These are phyloP conservation scores for Dicyrtomina minuta DNA, from an alignment of 2,888 invertebrate genomes.

Conservation along the genomic window DNA sequence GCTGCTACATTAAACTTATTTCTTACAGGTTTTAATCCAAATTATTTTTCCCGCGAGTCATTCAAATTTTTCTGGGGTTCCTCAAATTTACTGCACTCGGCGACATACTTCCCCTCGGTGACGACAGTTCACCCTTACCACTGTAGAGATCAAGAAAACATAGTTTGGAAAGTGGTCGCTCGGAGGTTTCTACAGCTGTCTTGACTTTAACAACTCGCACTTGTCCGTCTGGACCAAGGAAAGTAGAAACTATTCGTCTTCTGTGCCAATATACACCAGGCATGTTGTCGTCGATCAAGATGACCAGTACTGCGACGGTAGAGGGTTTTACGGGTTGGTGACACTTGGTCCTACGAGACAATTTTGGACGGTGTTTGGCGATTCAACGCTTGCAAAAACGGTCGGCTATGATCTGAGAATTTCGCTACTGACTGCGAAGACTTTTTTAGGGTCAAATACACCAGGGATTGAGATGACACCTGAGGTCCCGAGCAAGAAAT, in stretches of 20 bases:
- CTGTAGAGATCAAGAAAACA: too few species aligned
- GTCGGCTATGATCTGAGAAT: slow-evolving; percentile 37
- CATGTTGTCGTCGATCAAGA: slow-evolving; percentile 17
- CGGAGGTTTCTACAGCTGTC: background rate
- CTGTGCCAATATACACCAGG: slow-evolving; percentile 31
- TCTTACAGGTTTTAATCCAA: too few species aligned
- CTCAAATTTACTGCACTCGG: too few species aligned
- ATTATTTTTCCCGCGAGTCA: too few species aligned
- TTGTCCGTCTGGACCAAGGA: slow-evolving; percentile 25
- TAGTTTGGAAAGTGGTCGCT: too few species aligned
- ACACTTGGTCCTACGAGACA: slow-evolving; percentile 42
- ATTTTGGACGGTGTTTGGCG: slow-evolving; percentile 40
- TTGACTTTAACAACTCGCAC: slow-evolving; percentile 25
- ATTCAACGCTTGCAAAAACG: slow-evolving; percentile 48
- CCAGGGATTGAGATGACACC: slow-evolving; percentile 36
- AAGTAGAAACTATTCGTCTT: background rate
- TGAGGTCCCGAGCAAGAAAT: slow-evolving; percentile 43
- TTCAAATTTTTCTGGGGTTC: too few species aligned
- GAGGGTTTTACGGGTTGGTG: background rate
- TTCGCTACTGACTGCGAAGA: slow-evolving; percentile 31
- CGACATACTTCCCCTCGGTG: too few species aligned
- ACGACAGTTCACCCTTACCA: too few species aligned
- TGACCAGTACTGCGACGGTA: slow-evolving; percentile 26
- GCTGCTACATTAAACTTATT: too few species aligned
- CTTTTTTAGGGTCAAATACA: slow-evolving; percentile 6